These are phyloP conservation scores for Campoletis sonorensis DNA, from an alignment of 1,140 invertebrate species.

Conservation along the genomic window DNA sequence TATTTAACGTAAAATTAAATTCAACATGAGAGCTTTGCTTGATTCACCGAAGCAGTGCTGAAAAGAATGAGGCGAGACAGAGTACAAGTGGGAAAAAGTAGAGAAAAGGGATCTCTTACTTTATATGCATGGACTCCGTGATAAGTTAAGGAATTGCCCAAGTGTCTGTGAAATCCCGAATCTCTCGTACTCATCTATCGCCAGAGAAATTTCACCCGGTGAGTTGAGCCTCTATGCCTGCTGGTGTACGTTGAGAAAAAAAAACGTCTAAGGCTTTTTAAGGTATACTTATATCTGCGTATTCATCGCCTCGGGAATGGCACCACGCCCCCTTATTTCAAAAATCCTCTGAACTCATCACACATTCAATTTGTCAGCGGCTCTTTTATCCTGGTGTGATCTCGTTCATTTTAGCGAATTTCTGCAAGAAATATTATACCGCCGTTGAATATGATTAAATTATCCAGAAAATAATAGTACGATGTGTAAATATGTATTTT, in stretches of 20 bases:
- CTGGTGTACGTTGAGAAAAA: conserved; percentile 2
- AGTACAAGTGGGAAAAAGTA: not conserved
- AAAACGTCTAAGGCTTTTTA: not conserved
- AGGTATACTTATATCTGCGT: conserved; percentile 21
- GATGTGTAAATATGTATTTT: not conserved
- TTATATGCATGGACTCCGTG: conserved; percentile 61
- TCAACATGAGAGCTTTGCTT: not conserved
- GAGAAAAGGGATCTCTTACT: conserved; percentile 49
- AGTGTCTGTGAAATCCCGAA: conserved; percentile 67
- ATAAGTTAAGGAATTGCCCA: conserved; percentile 67
- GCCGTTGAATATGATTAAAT: not conserved
- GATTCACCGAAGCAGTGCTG: not conserved
- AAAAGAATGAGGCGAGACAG: conserved; percentile 3
- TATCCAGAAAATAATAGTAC: not conserved
- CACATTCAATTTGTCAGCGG: conserved; percentile 72
- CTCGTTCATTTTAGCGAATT: conserved; percentile 20
- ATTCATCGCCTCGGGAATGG: conserved; percentile 49
- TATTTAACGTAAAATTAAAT: conserved; percentile 24
- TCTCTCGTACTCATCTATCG: conserved; percentile 64
- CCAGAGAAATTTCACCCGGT: conserved; percentile 46
- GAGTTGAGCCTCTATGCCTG: conserved; percentile 31
- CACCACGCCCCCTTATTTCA: conserved; percentile 63
- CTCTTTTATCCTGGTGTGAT: conserved; percentile 42
- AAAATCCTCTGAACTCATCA: conserved; percentile 70
- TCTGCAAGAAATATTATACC: conserved; percentile 21